Base-by-base conservation (phyloP, 1,140 invertebrate species). In the Heliconius hewitsoni region DNA sequence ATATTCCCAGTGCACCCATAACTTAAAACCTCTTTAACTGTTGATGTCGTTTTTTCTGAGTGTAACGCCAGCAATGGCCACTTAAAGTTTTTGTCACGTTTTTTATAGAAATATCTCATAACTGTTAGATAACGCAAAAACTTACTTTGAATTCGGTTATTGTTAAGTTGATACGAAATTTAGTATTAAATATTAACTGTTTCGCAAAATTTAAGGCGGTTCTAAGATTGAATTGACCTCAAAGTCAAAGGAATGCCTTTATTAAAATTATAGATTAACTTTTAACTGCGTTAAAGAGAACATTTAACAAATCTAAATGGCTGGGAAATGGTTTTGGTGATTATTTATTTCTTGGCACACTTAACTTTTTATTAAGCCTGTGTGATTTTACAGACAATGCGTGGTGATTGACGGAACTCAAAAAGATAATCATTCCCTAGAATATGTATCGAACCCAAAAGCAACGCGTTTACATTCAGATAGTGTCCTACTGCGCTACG, bases 91-190 rank as follows among this genome's bases (percentile, higher is more conserved):
- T 66, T 66, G 60, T 11, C 60, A 30, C 60, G 13, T 66, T 66
- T 66, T 66, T 66, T 66, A n/a, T 66, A 23, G 3, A 30, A 66
- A 66, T 66, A 30, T 66, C 60, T 66, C 60, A 66, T 30, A 66
- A 66, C 60, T 66, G 60, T 66, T 66, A 66, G 60, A 66, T 66
- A 66, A 66, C 60, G 60, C 8, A 66, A 66, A 66, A 66, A 66
- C 1, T 60, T 13, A 66, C 60, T 66, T 66, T 66, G 11, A 66
- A 66, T 27, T 66, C 27, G 60, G 9, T 66, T 27, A 66, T 66
- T 66, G 60, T 66, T 66, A 11, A 66, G 23, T 27, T 3, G 23
- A 27, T 13, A 66, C 23, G 27, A 30, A 27, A 66, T 66, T 66
- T 30, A 27, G 0, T 66, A 23, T 8, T 9, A 13, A 66, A 66